phyloP scores from a whole-genome alignment of 2,797 vertebrate species.

The Tiaroga cobitis region DNA sequence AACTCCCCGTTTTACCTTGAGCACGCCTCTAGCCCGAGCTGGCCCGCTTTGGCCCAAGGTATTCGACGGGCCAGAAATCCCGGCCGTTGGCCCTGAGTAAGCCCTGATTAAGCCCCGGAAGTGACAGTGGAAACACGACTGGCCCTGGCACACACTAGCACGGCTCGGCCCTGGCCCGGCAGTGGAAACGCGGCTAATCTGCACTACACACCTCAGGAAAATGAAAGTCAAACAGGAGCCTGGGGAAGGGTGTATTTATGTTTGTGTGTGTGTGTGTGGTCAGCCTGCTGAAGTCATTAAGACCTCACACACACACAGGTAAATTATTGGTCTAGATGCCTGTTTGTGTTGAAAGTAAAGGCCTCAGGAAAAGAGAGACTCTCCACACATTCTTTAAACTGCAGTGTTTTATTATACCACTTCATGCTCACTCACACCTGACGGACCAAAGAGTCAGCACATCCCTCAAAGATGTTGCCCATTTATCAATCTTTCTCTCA shows the following conservation, averaged over 20 bases:
- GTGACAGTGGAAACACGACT: too few relatives aligned
- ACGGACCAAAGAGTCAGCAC: neutral
- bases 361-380: conserved; percentile 55
- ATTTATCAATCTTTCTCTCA: neutral
- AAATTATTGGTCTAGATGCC: conserved; percentile 47
- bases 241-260: conserved; percentile 32
- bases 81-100: too few relatives aligned
- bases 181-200: too few relatives aligned
- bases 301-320: conserved; percentile 36
- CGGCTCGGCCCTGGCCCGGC: too few relatives aligned
- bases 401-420: neutral
- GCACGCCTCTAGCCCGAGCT: too few relatives aligned
- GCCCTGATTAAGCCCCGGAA: too few relatives aligned
- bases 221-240: conserved; percentile 53
- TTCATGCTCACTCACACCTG: conserved; percentile 21
- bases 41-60: too few relatives aligned
- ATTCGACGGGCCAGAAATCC: too few relatives aligned
- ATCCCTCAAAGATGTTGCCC: neutral
- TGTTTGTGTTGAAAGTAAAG: conserved; percentile 54
- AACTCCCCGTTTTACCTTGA: too few relatives aligned
- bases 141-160: too few relatives aligned
- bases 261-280: conserved; percentile 51
- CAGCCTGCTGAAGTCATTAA: conserved; percentile 60
- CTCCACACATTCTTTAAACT: conserved; percentile 58
- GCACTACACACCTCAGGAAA: conserved; percentile 31